A percentile compares a stretch with the other conserved stretches of the same genome.
Conservation (phyloP, 1,140 invertebrate species). For the Hylyphantes graminicola region DNA sequence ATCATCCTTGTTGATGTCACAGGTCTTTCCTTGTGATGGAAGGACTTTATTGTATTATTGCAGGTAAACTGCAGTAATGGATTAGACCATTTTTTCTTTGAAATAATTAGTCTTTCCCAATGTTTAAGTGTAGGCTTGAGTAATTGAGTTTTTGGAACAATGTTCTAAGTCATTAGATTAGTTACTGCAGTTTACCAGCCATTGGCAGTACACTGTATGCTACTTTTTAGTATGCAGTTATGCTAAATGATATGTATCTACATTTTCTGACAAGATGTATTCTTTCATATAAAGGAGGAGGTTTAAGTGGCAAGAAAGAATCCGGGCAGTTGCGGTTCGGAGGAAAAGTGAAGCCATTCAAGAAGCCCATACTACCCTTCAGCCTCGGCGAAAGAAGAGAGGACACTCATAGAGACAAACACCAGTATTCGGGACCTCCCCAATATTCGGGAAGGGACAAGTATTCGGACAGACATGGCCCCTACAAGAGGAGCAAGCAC, state of each 20-base stretch:
- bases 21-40: too few species aligned
- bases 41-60: too few species aligned
- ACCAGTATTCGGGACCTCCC: neutral
- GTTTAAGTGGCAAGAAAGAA: slow-evolving; percentile 87
- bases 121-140: too few species aligned
- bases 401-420: neutral
- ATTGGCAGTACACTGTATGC: too few species aligned
- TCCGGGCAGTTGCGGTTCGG: slow-evolving; percentile 91
- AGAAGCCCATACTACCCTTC: slow-evolving; percentile 56
- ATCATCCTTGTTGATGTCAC: too few species aligned
- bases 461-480: slow-evolving; percentile 17
- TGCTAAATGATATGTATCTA: neutral
- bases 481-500: slow-evolving; percentile 24
- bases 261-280: neutral
- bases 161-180: too few species aligned
- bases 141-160: too few species aligned
- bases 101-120: too few species aligned
- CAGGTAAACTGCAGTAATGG: too few species aligned
- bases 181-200: too few species aligned
- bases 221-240: too few species aligned
- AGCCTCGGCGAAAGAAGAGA: neutral
- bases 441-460: slow-evolving; percentile 2
- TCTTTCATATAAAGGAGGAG: slow-evolving; percentile 74
- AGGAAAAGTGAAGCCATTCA: slow-evolving; percentile 78
- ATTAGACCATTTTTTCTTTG: too few species aligned